Evolutionary conservation across 2,888 invertebrate species (phyloP), one percentile per base, ranked within the genome.

Genomic region (Fabriciana adippe): DNA sequence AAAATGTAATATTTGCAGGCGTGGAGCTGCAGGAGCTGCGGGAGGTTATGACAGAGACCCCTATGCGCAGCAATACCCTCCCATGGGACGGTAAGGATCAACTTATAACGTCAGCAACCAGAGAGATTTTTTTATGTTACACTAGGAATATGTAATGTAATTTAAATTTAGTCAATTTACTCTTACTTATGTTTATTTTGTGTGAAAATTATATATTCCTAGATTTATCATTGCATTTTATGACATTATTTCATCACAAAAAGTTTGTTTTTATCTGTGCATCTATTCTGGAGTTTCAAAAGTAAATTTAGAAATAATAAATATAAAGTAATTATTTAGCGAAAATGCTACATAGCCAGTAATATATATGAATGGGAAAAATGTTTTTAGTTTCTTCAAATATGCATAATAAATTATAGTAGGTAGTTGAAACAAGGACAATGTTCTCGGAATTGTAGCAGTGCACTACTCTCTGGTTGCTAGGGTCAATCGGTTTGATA

Each of bases 21-120:
- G 87, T n/a, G 89, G 89, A 41, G 87, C 86, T 4, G 87, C 81
- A 0, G 86, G 81, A 0, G 87, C 86, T 15, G 87, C 86, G 0
- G 88, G 87, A 14, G 93, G 93, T 60, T 92, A 92, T 54, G 93
- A 93, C 71, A 74, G 93, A 69, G 93, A 93, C 68, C 92, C 92
- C 6, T 93, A 93, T 35, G 86, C 86, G 0, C 93, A 92, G 75
- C 91, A 89, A 75, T 93, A 93, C 81, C 84, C 92, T 0, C 90
- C 92, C 11, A 88, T 92, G 88, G 92, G 89, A 83, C 90, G 93
- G 93, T 93, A 82, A 88, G 93, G 65, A 67, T 53, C 62, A 54
- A 66, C 56, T 62, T 69, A 64, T 31, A 55, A 55, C 18, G 59
- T 55, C 62, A 57, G 68, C 70, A 67, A 71, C 71, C 72, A 73